Evolutionary conservation across 64 coral and sea anemone species (phyloP).

Genomic region (Stichodactyla helianthus): DNA sequence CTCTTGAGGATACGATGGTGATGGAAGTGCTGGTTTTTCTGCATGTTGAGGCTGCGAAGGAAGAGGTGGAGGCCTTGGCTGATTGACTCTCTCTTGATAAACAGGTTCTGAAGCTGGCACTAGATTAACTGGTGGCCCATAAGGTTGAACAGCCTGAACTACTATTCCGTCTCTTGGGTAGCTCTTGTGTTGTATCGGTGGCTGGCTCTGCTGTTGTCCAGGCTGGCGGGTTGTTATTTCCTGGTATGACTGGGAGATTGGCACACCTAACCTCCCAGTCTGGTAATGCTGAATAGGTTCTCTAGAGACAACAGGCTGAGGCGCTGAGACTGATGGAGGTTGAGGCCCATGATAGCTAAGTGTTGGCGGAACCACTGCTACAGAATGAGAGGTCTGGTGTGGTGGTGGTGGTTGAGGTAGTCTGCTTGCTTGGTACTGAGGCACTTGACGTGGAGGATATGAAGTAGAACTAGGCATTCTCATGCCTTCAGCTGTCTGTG

Average conservation of each 20-base stretch:
- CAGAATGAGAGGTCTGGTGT: not conserved
- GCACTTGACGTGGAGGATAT: conserved; percentile 15
- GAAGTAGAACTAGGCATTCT: not conserved
- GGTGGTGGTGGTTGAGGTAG: not conserved
- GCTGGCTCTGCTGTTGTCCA: conserved; percentile 7
- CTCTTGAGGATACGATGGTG: conserved; percentile 40
- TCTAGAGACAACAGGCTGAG: not conserved
- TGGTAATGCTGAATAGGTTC: conserved; percentile 31
- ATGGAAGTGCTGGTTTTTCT: conserved; percentile 34
- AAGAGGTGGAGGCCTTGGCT: conserved; percentile 30
- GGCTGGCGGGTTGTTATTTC: conserved; percentile 14
- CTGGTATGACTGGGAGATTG: conserved; percentile 27
- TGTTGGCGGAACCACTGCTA: conserved; percentile 9
- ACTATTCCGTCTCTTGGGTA: conserved; percentile 2
- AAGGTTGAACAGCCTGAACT: not conserved
- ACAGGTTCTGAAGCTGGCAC: not conserved
- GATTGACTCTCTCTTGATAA: conserved; percentile 2
- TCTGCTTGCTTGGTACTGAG: not conserved
- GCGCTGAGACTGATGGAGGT: not conserved
- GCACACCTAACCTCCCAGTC: conserved; percentile 14
- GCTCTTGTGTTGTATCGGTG: not conserved
- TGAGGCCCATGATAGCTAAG: conserved; percentile 14
- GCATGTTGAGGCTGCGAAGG: conserved; percentile 43
- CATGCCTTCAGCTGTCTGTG: not conserved
- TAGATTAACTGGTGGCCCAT: not conserved